Evolutionary conservation across 2,888 invertebrate genomes (phyloP).

Genomic region (Philonicus albiceps): DNA sequence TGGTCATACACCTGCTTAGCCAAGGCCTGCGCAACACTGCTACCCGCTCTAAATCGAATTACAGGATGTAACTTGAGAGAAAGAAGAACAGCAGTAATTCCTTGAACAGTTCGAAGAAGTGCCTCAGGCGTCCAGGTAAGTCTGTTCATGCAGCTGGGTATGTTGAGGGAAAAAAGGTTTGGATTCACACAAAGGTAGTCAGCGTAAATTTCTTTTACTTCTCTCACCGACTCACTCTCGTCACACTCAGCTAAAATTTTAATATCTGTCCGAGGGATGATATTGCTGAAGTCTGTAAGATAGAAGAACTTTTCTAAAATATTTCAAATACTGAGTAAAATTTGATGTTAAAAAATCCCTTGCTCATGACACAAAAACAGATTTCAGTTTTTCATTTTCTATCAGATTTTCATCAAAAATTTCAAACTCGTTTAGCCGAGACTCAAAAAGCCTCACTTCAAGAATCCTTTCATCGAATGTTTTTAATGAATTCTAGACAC

Average conservation of each 20-base stretch:
- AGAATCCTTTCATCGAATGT: no score
- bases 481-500: no score
- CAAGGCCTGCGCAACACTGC: constrained; percentile 82
- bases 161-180: constrained; percentile 87
- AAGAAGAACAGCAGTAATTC: constrained; percentile 83
- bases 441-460: no score
- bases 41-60: constrained; percentile 88
- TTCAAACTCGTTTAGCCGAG: no score
- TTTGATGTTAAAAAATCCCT: no score
- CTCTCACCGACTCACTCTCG: constrained; percentile 96
- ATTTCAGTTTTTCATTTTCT: no score
- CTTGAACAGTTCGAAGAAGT: constrained; percentile 82
- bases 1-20: constrained; percentile 87
- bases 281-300: constrained; percentile 91
- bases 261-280: constrained; percentile 95
- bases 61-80: constrained; percentile 90
- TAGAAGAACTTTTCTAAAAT: not conserved
- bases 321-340: not conserved
- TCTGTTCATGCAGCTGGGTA: constrained; percentile 75
- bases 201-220: constrained; percentile 95
- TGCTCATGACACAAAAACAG: no score
- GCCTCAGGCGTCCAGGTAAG: constrained; percentile 80
- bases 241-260: constrained; percentile 97
- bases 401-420: no score
- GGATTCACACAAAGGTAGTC: constrained; percentile 94